A percentile compares a stretch with the other conserved stretches of the same genome.
These are phyloP conservation scores for Hypena proboscidalis DNA, from an alignment of 2,888 invertebrate species.

Conservation along the genomic window DNA sequence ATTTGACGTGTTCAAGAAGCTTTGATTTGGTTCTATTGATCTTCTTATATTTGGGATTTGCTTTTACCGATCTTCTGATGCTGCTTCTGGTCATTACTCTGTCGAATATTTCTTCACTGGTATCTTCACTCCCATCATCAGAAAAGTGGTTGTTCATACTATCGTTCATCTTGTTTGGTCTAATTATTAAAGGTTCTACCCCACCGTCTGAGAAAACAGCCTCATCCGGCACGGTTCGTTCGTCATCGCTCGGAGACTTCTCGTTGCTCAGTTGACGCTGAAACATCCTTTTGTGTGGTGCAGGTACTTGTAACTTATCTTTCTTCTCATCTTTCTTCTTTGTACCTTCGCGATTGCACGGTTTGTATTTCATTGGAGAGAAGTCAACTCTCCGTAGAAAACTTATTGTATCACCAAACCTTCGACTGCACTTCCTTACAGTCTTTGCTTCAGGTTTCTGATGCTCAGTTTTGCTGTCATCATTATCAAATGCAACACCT, in stretches of 20 bases:
- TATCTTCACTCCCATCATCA: conserved; percentile 80
- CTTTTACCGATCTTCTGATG: conserved; percentile 76
- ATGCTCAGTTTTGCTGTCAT: conserved; percentile 66
- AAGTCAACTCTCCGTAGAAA: conserved; percentile 78
- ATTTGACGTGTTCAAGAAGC: conserved; percentile 76
- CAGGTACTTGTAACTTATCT: conserved; percentile 65
- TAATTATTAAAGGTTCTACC: conserved; percentile 63
- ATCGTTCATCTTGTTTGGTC: conserved; percentile 73
- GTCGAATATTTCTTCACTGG: conserved; percentile 80
- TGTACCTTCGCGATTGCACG: conserved; percentile 59
- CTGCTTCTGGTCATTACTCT: conserved; percentile 80
- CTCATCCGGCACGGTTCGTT: conserved; percentile 58
- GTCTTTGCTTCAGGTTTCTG: conserved; percentile 65
- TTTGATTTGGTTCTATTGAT: conserved; percentile 79
- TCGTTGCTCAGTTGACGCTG: conserved; percentile 64
- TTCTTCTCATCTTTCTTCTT: conserved; percentile 77
- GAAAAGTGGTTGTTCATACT: conserved; percentile 82
- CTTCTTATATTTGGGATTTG: conserved; percentile 82
- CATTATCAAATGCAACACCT: conserved; percentile 74
- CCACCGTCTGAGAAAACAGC: conserved; percentile 63
- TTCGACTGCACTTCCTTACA: conserved; percentile 71
- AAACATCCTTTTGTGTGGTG: conserved; percentile 53
- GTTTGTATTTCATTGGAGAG: conserved; percentile 80
- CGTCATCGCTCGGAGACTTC: conserved; percentile 72
- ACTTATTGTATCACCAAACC: conserved; percentile 78